Conservation (phyloP, 2,797 vertebrate genomes). For the Rhadinocentrus ornatus region DNA sequence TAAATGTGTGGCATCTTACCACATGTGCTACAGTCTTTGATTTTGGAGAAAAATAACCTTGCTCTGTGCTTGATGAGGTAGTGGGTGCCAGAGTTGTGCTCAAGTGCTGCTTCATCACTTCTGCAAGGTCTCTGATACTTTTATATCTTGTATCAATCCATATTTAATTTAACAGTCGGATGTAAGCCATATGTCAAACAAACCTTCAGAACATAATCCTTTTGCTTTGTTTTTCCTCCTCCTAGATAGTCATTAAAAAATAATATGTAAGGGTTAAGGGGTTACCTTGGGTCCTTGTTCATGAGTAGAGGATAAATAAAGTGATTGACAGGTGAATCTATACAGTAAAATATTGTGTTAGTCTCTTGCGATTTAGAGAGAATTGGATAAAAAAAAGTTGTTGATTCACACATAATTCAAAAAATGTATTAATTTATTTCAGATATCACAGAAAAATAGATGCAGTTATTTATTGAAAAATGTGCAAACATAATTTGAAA, state of each 20-base stretch:
- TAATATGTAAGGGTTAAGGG: not conserved
- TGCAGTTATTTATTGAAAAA: not conserved
- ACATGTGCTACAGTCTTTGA: conserved; percentile 27
- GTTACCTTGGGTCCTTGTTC: not conserved
- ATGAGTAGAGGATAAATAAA: not conserved
- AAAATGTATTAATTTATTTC: not conserved
- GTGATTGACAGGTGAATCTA: not conserved
- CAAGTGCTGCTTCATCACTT: conserved; percentile 52
- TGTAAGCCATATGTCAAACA: conserved; percentile 32
- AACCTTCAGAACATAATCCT: conserved; percentile 14
- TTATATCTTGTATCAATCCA: conserved; percentile 41
- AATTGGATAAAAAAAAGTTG: too few species aligned
- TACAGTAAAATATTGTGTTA: not conserved
- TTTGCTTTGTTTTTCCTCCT: not conserved
- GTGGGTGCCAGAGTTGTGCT: conserved; percentile 36
- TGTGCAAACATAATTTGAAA: too few species aligned
- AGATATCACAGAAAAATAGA: not conserved
- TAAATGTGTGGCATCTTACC: conserved; percentile 46
- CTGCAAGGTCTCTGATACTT: conserved; percentile 42
- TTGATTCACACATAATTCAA: too few species aligned
- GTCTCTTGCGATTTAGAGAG: too few species aligned
- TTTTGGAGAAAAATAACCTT: conserved; percentile 47
- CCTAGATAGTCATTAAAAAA: not conserved
- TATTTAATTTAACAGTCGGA: conserved; percentile 26
- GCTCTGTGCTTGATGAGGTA: conserved; percentile 28